Percentiles rank a stretch among this genome's conserved stretches.
phyloP scores from a whole-genome alignment of 2,888 invertebrate genomes.

The Germaria angustata region DNA sequence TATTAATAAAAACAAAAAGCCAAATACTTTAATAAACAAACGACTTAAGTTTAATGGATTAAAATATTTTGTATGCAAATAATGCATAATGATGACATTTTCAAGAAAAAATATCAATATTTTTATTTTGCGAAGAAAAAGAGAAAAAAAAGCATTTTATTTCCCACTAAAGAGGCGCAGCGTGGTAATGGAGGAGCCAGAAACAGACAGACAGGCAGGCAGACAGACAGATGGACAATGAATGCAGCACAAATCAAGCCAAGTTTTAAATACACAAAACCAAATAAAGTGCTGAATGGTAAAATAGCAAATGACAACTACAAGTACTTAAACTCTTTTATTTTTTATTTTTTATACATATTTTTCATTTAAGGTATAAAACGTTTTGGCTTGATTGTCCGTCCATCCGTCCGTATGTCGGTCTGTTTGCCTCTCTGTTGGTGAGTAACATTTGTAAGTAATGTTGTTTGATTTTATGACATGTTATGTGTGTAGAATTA shows the following conservation, averaged over 20 bases:
- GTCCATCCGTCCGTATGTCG: background rate
- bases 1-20: slow-evolving; percentile 68
- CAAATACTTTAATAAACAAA: background rate
- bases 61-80: slow-evolving; percentile 60
- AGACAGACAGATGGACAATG: too few relatives aligned
- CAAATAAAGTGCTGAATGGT: slow-evolving; percentile 36
- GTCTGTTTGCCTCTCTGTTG: slow-evolving; percentile 8
- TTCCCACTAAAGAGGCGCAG: slow-evolving; percentile 59
- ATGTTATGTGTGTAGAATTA: slow-evolving; percentile 71
- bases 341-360: too few relatives aligned
- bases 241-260: slow-evolving; percentile 39
- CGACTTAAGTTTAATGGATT: background rate
- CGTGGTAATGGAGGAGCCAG: background rate
- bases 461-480: slow-evolving; percentile 67
- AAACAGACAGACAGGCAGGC: background rate
- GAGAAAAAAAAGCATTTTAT: background rate
- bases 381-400: background rate
- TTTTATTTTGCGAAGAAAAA: slow-evolving; percentile 12
- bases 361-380: slow-evolving; percentile 21
- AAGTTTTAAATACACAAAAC: slow-evolving; percentile 25
- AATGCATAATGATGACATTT: slow-evolving; percentile 63
- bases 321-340: slow-evolving; percentile 2
- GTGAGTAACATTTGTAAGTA: slow-evolving; percentile 54
- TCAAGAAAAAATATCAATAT: slow-evolving; percentile 46
- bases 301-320: background rate